Conservation (phyloP, 2,113 vertebrate genomes). For the Odocoileus hemionus region DNA sequence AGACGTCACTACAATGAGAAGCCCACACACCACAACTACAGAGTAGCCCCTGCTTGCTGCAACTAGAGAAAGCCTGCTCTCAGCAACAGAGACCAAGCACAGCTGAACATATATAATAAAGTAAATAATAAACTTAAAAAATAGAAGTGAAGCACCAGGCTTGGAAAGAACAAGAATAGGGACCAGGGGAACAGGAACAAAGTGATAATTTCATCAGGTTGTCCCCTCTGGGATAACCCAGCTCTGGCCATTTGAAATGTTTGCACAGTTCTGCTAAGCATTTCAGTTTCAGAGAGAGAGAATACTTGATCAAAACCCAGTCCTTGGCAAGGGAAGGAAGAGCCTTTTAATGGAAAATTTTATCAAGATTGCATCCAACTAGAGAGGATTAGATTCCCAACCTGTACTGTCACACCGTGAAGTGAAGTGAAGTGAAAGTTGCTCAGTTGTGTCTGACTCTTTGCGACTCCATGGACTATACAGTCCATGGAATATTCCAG, state of each 20-base stretch:
- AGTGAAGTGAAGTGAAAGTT: not conserved
- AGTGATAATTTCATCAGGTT: not conserved
- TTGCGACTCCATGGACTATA: not conserved
- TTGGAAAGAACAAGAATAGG: not conserved
- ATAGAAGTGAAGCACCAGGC: not conserved
- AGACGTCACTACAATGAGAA: not conserved
- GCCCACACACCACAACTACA: accelerated
- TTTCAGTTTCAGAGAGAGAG: not conserved
- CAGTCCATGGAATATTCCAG: not conserved
- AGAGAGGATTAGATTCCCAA: not conserved
- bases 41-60: not conserved
- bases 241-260: not conserved
- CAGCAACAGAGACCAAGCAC: not conserved
- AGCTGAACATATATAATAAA: not conserved
- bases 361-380: not conserved
- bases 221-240: not conserved
- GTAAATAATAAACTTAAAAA: not conserved
- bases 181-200: not conserved
- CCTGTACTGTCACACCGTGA: not conserved
- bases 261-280: not conserved
- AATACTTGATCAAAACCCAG: not conserved
- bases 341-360: not conserved
- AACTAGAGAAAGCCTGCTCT: not conserved
- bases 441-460: not conserved
- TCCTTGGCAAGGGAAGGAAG: not conserved